A percentile compares a stretch with the other conserved stretches of the same genome.
Conservation (phyloP, 2,888 invertebrate genomes). For the Allacma fusca region DNA sequence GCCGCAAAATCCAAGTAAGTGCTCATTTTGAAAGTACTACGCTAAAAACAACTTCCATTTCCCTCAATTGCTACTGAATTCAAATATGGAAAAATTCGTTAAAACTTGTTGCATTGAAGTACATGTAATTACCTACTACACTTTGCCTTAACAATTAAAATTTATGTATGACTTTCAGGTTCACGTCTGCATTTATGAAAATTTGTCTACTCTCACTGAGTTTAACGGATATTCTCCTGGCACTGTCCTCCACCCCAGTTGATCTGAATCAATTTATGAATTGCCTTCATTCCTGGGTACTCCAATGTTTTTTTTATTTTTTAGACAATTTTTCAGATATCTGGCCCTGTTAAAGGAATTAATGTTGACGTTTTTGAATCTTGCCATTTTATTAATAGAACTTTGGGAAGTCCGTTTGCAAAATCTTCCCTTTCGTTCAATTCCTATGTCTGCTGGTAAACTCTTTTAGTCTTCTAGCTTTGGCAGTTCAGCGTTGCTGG, state of each 20-base stretch:
- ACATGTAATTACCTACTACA: no score
- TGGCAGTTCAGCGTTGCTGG: slow-evolving; percentile 18
- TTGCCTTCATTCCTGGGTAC: slow-evolving; percentile 11
- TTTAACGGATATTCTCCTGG: neutral
- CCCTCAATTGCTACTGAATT: no score
- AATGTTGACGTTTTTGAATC: neutral
- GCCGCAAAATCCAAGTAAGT: neutral
- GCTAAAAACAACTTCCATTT: no score
- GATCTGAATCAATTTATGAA: slow-evolving; percentile 15
- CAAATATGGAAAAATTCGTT: no score
- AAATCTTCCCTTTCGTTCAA: neutral
- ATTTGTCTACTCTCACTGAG: neutral
- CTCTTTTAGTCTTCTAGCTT: slow-evolving; percentile 9
- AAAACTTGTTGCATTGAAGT: no score
- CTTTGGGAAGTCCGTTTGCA: neutral
- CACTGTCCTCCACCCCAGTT: neutral
- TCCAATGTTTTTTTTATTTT: no score
- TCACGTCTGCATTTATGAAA: neutral
- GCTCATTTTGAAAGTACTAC: no score
- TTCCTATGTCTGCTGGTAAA: neutral
- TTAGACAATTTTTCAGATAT: no score
- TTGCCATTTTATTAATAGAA: neutral
- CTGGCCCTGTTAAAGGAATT: no score
- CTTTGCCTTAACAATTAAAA: no score
- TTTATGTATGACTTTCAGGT: no score